Percentiles rank a stretch among this genome's conserved stretches.
Conservation (phyloP, 2,797 vertebrate genomes). For the Dromococcyx pavoninus region DNA sequence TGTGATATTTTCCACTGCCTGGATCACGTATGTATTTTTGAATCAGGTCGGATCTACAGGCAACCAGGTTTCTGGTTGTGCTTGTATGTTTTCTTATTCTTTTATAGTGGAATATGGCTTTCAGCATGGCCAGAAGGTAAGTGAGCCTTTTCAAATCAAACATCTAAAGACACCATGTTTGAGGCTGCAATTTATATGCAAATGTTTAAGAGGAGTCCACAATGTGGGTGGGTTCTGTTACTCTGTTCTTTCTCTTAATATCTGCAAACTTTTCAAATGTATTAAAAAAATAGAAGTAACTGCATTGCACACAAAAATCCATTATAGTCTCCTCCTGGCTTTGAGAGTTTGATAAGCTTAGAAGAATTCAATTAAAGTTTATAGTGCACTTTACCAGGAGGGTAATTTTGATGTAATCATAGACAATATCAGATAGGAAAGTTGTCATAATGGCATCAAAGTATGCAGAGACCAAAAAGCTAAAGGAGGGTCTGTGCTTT, state of each 20-base stretch:
- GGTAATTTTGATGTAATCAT: conserved; percentile 29
- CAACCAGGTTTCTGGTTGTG: neutral
- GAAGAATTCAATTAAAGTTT: conserved; percentile 36
- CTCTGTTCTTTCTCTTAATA: neutral
- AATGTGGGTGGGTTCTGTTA: neutral
- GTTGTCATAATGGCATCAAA: conserved; percentile 8
- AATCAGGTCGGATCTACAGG: neutral
- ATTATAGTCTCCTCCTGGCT: neutral
- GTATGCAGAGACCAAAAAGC: neutral
- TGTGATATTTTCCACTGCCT: neutral
- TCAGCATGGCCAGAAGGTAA: neutral
- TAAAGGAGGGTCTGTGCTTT: neutral
- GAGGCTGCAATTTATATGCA: neutral
- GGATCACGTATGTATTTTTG: rapidly evolving
- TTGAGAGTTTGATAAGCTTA: neutral
- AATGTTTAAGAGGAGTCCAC: neutral
- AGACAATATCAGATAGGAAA: neutral
- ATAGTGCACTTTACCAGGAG: neutral
- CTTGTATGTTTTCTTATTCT: neutral
- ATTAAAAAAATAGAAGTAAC: neutral
- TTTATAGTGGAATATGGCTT: neutral
- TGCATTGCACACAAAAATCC: neutral
- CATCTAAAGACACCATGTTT: neutral
- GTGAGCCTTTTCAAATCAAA: neutral
- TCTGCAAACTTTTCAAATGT: neutral